Evolutionary conservation across 2,888 invertebrate species (phyloP), one percentile per base, ranked within the genome.

Genomic region (Nomada ruficornis): DNA sequence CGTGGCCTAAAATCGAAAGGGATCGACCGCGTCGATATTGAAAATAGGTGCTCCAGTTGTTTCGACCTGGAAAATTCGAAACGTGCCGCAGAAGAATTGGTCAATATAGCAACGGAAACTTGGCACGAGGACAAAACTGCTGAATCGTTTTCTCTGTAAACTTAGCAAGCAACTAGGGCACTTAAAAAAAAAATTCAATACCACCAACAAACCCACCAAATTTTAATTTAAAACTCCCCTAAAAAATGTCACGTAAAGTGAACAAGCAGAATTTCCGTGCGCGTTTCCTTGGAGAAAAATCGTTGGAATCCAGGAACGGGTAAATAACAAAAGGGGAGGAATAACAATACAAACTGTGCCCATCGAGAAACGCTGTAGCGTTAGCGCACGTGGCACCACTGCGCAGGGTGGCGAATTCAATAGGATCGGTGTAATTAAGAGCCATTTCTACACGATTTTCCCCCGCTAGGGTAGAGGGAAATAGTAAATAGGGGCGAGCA

Each of bases 371-470:
- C 88, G 89, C 80, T 89, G 90, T 77, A 89, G 89, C 89, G 87
- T 89, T 86, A 84, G 87, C 86, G 90, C 90, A 91, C 92, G 92
- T 91, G 92, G 89, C 91, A 80, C 85, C 72, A 80, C 81, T 81
- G 84, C 83, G 63, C 85, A 75, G 89, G 88, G 88, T 88, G 86
- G 89, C 85, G 88, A 90, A 93, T 92, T 93, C 91, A 93, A 93
- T 93, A 88, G 92, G 93, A 93, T 94, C 91, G 93, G 90, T 93
- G 94, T 93, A 94, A 94, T 94, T 93, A 94, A 94, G 93, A 92
- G 93, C 92, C 92, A 92, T 94, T 94, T 93, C 93, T 92, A 90
- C 93, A 91, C 91, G 92, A 93, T 92, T 92, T 93, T 92, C 90
- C 89, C 89, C 80, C 79, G 83, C 80, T 70, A 85, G 88, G 89